Base-by-base conservation (phyloP, 2,888 invertebrate species). In the Andrena hattorfiana region DNA sequence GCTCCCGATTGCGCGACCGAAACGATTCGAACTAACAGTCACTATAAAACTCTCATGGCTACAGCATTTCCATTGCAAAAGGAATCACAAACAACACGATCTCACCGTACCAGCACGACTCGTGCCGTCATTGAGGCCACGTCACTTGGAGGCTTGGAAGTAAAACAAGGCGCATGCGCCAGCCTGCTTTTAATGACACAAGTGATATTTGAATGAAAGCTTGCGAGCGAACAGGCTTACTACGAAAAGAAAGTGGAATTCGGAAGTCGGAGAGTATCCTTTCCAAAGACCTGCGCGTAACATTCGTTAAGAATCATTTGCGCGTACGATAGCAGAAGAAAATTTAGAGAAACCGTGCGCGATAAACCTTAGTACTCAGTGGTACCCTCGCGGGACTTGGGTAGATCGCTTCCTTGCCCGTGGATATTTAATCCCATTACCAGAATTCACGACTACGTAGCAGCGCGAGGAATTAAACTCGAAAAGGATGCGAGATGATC, bases 91-190 rank as follows among this genome's bases (percentile, higher is more conserved):
- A 59, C 30, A 26, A 74, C 42, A 71, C 73, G 20, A 51, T 60
- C 48, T 66, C 48, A 77, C 79, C 42, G 71, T 59, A 81, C 64
- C 60, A 73, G 60, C 79, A 78, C 84, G 49, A 77, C 79, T 81
- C 77, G 80, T 84, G 77, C 86, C 84, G 81, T 86, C 86, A 86
- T 78, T 75, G 81, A 71, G 63, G 86, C 86, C 86, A 86, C 86
- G 86, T 86, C 86, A 86, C 86, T 85, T 74, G 85, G n/a, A 69
- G 66, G 51, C 62, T 77, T 69, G 77, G 68, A 72, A 62, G 60
- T 66, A 48, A n/a, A 26, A 23, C n/a, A n/a, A 13, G 26, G 73
- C 83, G 83, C 83, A 77, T 83, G 83, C 78, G 83, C 71, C 26
- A 48, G 4, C 1, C 16, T 32, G 23, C 10, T 64, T 62, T 69